Conservation (phyloP, 2,888 invertebrate species). For the Frankliniella fusca region DNA sequence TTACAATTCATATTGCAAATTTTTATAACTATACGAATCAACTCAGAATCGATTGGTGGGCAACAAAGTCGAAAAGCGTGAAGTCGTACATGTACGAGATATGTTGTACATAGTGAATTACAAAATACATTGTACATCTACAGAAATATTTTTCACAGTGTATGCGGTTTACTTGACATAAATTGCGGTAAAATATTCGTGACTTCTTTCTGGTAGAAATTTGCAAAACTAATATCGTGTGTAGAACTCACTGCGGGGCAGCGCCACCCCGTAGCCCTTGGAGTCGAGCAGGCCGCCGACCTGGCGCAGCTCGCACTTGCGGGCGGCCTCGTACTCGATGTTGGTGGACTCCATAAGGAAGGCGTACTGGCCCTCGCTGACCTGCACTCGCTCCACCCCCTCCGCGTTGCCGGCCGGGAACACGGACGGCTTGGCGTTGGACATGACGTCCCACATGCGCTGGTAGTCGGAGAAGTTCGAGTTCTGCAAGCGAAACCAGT, state of each 20-base stretch:
- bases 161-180: too few species aligned
- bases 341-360: conserved; percentile 95
- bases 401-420: conserved; percentile 78
- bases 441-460: conserved; percentile 91
- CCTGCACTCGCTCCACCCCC: conserved; percentile 80
- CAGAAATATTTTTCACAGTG: too few species aligned
- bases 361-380: conserved; percentile 74
- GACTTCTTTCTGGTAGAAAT: too few species aligned
- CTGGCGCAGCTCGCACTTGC: conserved; percentile 79
- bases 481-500: conserved; percentile 56
- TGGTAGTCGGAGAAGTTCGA: conserved; percentile 86
- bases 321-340: conserved; percentile 85
- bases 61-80: too few species aligned
- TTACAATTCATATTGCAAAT: too few species aligned
- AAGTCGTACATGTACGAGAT: too few species aligned
- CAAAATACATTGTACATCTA: too few species aligned
- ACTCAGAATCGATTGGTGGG: too few species aligned
- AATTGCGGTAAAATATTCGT: too few species aligned
- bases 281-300: conserved; percentile 80
- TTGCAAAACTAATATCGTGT: not conserved
- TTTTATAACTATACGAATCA: too few species aligned
- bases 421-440: conserved; percentile 73
- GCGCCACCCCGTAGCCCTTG: conserved; percentile 90
- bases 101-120: too few species aligned
- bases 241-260: conserved; percentile 71